phyloP scores from a whole-genome alignment of 2,888 invertebrate genomes.

The Xestia ashworthii region DNA sequence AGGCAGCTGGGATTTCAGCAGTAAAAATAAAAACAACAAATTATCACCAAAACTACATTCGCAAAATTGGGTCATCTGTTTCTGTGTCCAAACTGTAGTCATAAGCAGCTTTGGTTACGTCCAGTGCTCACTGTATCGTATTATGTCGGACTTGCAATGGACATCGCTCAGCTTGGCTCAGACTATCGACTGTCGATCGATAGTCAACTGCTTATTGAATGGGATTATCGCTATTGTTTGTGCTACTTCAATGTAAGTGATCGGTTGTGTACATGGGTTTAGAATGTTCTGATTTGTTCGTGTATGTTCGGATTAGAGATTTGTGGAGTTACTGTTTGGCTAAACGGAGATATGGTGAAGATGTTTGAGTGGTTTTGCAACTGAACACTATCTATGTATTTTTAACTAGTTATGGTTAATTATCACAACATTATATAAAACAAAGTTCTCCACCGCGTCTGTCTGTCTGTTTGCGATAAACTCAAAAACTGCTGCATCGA shows the following conservation, averaged over 20 bases:
- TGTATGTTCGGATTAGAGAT: conserved; percentile 12
- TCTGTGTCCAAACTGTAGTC: conserved; percentile 52
- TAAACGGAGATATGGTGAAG: not conserved
- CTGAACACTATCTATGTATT: not conserved
- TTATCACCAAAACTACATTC: conserved; percentile 2
- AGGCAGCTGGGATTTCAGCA: no score
- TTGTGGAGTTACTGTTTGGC: not conserved
- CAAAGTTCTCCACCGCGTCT: no score
- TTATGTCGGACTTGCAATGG: conserved; percentile 62
- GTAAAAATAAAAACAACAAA: not conserved
- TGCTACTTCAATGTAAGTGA: conserved; percentile 58
- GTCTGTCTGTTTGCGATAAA: no score
- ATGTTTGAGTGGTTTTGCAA: not conserved
- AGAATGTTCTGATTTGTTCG: conserved; percentile 33
- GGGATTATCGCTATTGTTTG: conserved; percentile 65
- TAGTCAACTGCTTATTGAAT: conserved; percentile 59
- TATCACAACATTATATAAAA: no score
- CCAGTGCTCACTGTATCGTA: conserved; percentile 77
- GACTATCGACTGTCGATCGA: conserved; percentile 54
- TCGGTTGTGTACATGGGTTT: conserved; percentile 50
- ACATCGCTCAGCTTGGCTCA: conserved; percentile 59
- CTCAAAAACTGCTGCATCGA: no score
- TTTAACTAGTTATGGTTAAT: not conserved
- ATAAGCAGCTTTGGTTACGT: conserved; percentile 80
- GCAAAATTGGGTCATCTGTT: conserved; percentile 49